Conservation (phyloP, 2,113 vertebrate species). For the cattle (Bos taurus) region ARS-UCD2.0 NC_037337.1:12487001-12487500, state of each 20-base stretch:
- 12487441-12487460: neutral
- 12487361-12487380: conserved; percentile 21
- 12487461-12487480: neutral
- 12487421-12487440: conserved; percentile 31
- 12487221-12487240: neutral
- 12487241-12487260: neutral
- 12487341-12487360: neutral
- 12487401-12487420: neutral
- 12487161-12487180: conserved; percentile 33
- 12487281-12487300: neutral
- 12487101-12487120: neutral
- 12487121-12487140: neutral
- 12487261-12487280: neutral
- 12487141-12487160: neutral
- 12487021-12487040: neutral
- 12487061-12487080: neutral
- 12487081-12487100: neutral
- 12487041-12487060: neutral
- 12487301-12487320: neutral
- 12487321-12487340: neutral
- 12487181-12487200: neutral
- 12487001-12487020: conserved; percentile 29
- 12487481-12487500: neutral
- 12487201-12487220: neutral
- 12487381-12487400: conserved; percentile 3